Evolutionary conservation across 2,888 invertebrate species (phyloP).

Genomic region (Synergus umbraculus): DNA sequence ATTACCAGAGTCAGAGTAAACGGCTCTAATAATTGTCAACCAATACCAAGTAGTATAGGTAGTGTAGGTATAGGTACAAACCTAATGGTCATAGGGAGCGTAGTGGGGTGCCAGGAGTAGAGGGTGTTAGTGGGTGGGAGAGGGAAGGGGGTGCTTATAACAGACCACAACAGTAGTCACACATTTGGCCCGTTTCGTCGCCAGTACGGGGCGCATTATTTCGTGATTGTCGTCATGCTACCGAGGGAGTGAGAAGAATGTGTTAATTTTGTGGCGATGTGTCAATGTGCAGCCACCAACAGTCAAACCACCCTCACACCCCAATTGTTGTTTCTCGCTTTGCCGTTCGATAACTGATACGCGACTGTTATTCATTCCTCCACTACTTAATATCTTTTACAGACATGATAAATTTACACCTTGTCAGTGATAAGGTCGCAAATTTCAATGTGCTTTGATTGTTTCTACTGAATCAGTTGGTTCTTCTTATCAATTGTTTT

Average conservation of each 20-base stretch:
- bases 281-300: conserved; percentile 65
- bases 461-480: neutral
- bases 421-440: neutral
- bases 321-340: conserved; percentile 28
- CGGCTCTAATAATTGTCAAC: conserved; percentile 57
- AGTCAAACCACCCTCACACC: conserved; percentile 50
- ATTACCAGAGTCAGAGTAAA: conserved; percentile 50
- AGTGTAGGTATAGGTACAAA: neutral
- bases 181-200: conserved; percentile 72
- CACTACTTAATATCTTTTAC: neutral
- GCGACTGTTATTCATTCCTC: conserved; percentile 21
- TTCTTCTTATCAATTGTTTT: too few relatives aligned
- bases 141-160: conserved; percentile 62
- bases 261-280: conserved; percentile 73
- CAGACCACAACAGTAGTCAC: conserved; percentile 72
- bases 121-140: conserved; percentile 45
- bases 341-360: conserved; percentile 40
- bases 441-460: neutral
- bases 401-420: neutral
- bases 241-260: conserved; percentile 71
- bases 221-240: conserved; percentile 72
- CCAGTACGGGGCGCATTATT: conserved; percentile 71
- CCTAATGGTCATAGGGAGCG: conserved; percentile 44
- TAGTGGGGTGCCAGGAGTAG: conserved; percentile 47
- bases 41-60: conserved; percentile 54